A percentile compares a stretch with the other conserved stretches of the same genome.
These are phyloP conservation scores for Andricus quercusramuli DNA, from an alignment of 2,888 invertebrate genomes.

Conservation along the genomic window DNA sequence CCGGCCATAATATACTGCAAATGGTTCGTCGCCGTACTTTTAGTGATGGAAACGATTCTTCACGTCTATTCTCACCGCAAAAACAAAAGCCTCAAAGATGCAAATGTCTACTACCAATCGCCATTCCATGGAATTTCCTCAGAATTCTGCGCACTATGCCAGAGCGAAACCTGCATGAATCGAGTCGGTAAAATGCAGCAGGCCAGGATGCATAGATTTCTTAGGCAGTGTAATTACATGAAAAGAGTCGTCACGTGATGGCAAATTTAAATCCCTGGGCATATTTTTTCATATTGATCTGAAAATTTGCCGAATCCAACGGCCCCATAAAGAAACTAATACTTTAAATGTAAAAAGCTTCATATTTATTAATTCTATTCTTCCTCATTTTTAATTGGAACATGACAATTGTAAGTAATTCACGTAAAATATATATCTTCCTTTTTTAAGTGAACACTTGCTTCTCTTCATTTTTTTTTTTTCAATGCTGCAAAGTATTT, in stretches of 20 bases:
- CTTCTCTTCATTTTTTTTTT: not conserved
- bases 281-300: not conserved
- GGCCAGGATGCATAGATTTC: conserved; percentile 79
- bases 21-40: conserved; percentile 79
- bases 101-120: conserved; percentile 84
- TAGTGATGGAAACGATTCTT: conserved; percentile 80
- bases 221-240: conserved; percentile 72
- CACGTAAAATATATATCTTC: not conserved
- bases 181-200: conserved; percentile 85
- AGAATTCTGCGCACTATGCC: conserved; percentile 85
- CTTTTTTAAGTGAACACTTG: not conserved
- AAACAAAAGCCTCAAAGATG: conserved; percentile 82
- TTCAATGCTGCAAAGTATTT: too few species aligned
- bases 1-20: conserved; percentile 70
- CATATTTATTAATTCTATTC: not conserved
- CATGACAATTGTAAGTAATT: not conserved
- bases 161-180: conserved; percentile 82
- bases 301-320: not conserved
- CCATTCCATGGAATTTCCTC: conserved; percentile 85
- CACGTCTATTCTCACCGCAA: conserved; percentile 86
- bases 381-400: not conserved
- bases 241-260: conserved; percentile 71
- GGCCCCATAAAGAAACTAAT: not conserved
- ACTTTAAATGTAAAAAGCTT: not conserved
- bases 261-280: not conserved